Conservation (phyloP, 2,888 invertebrate genomes). For the Neoaliturus tenellus region DNA sequence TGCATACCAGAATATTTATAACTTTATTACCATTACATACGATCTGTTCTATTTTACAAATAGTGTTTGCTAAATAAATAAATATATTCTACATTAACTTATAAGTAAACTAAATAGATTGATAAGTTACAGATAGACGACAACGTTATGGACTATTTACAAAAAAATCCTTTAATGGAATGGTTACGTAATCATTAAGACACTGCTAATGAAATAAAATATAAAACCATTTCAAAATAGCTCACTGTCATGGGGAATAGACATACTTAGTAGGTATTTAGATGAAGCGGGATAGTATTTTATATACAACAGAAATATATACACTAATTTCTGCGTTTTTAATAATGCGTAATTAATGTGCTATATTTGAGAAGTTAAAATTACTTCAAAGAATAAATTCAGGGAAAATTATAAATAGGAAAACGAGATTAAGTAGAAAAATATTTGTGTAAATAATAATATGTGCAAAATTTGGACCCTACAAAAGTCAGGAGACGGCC, state of each 20-base stretch:
- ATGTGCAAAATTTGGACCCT: constrained; percentile 54
- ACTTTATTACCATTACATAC: constrained; percentile 51
- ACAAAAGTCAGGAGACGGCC: constrained; percentile 21
- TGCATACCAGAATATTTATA: constrained; percentile 51
- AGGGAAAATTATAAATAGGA: background rate
- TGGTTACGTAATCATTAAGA: background rate
- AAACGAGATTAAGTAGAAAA: constrained; percentile 23
- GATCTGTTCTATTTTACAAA: constrained; percentile 52
- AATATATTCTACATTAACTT: constrained; percentile 19
- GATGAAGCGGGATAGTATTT: constrained; percentile 12
- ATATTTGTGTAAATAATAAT: constrained; percentile 46
- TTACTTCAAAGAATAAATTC: background rate
- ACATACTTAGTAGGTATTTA: background rate
- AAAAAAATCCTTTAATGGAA: background rate
- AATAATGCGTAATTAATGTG: background rate
- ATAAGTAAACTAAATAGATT: background rate
- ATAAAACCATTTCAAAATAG: background rate
- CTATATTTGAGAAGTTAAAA: no score
- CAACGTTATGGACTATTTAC: constrained; percentile 30
- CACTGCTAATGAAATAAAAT: background rate
- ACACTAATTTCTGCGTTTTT: constrained; percentile 18
- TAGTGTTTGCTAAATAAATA: constrained; percentile 28
- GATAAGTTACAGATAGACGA: constrained; percentile 10
- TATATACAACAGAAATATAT: constrained; percentile 51
- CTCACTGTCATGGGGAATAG: background rate